A percentile compares a stretch with the other conserved stretches of the same genome.
Evolutionary conservation across 2,888 invertebrate genomes (phyloP).

Genomic region (Drosophila anomalata): DNA sequence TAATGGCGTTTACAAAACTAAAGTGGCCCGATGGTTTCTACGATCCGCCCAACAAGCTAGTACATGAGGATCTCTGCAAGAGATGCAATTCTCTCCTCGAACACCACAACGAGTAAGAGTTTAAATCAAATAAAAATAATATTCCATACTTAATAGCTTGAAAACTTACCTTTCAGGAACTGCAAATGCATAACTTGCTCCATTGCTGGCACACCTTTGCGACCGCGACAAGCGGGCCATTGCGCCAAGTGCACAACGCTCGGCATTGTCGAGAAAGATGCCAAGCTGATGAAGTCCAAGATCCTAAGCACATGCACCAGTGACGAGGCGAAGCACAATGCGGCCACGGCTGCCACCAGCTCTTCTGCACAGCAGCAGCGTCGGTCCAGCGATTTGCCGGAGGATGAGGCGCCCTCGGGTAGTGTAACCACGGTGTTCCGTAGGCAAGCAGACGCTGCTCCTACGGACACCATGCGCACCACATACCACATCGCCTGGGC

Average conservation of each 20-base stretch:
- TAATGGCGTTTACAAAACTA: conserved; percentile 81
- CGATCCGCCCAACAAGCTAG: conserved; percentile 79
- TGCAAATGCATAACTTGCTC: conserved; percentile 83
- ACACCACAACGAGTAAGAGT: conserved; percentile 81
- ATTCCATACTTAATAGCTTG: neutral
- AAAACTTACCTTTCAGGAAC: conserved; percentile 59
- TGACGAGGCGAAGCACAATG: conserved; percentile 78
- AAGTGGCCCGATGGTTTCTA: conserved; percentile 81
- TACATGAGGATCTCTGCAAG: conserved; percentile 81
- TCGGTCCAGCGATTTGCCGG: conserved; percentile 40
- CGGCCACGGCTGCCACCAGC: conserved; percentile 51
- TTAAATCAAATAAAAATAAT: neutral
- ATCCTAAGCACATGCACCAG: conserved; percentile 82
- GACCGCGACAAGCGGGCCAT: conserved; percentile 65
- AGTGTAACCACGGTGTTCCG: conserved; percentile 40
- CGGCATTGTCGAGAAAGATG: conserved; percentile 81
- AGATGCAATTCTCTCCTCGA: conserved; percentile 81
- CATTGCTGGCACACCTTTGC: conserved; percentile 81
- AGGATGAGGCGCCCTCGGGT: conserved; percentile 48
- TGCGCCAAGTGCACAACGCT: conserved; percentile 82
- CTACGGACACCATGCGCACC: conserved; percentile 62
- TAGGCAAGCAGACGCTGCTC: conserved; percentile 52
- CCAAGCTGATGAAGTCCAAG: conserved; percentile 82
- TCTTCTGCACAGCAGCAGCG: conserved; percentile 54
- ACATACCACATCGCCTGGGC: conserved; percentile 84